Conservation (phyloP, 2,113 vertebrate genomes). For the Colaptes auratus region DNA sequence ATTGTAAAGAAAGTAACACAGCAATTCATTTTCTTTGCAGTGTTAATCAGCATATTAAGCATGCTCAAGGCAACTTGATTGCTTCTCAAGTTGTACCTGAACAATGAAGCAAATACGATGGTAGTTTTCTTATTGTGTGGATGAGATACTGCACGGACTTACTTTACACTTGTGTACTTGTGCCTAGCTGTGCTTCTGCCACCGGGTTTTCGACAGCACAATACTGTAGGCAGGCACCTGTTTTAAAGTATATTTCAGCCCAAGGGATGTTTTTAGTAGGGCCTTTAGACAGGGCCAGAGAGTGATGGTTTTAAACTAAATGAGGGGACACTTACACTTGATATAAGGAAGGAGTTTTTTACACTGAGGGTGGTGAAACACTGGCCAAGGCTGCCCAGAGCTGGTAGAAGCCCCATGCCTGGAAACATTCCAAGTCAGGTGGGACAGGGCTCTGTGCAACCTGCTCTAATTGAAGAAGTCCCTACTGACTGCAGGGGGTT, state of each 20-base stretch:
- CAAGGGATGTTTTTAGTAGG: background rate
- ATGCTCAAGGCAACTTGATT: background rate
- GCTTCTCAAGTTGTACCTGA: background rate
- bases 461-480: background rate
- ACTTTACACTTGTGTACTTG: fast-evolving
- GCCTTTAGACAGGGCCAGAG: too few relatives aligned
- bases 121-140: fast-evolving
- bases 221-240: fast-evolving
- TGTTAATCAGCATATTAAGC: background rate
- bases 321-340: background rate
- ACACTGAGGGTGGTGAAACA: background rate
- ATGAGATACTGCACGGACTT: background rate
- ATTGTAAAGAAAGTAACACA: background rate
- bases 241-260: background rate
- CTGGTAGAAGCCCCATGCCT: background rate
- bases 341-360: background rate
- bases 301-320: background rate
- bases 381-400: background rate
- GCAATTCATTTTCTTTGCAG: background rate
- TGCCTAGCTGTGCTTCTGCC: background rate
- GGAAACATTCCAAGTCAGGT: background rate
- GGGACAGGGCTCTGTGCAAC: background rate
- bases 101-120: background rate
- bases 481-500: background rate
- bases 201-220: fast-evolving